Conservation (phyloP, 2,113 vertebrate species). For the Sitta europaea region DNA sequence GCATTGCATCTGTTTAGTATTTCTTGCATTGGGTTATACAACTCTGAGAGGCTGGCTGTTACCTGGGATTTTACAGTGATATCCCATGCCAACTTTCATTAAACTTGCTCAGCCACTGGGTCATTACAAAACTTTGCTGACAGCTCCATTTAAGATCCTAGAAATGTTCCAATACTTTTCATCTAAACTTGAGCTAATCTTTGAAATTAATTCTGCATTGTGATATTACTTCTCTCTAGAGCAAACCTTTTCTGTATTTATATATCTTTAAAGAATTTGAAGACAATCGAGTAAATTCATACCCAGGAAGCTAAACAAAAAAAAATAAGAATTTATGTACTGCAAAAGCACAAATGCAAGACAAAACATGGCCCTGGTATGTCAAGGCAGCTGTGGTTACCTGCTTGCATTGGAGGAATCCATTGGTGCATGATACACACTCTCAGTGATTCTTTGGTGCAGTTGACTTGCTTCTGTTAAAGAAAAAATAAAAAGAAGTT, state of each 20-base stretch:
- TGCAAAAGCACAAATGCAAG: neutral
- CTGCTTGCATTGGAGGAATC: constrained; percentile 73
- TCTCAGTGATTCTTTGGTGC: constrained; percentile 84
- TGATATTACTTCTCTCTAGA: neutral
- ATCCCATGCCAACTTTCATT: neutral
- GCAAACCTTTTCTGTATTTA: neutral
- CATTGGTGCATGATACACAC: constrained; percentile 82
- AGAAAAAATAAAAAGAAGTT: constrained; percentile 13
- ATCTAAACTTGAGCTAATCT: neutral
- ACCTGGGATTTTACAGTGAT: neutral
- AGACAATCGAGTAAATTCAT: neutral
- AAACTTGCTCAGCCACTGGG: neutral
- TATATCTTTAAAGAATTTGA: neutral
- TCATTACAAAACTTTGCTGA: neutral
- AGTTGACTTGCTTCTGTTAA: constrained; percentile 86
- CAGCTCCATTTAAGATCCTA: neutral
- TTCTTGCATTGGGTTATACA: neutral
- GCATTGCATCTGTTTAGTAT: neutral
- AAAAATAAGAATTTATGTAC: neutral
- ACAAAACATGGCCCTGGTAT: neutral
- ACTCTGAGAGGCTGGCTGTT: neutral
- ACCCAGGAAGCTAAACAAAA: neutral
- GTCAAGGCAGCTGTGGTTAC: constrained; percentile 17
- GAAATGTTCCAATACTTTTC: neutral
- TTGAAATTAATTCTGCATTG: neutral